Base-by-base conservation (phyloP, 2,888 invertebrate species). In the Oconnorella tubifera region DNA sequence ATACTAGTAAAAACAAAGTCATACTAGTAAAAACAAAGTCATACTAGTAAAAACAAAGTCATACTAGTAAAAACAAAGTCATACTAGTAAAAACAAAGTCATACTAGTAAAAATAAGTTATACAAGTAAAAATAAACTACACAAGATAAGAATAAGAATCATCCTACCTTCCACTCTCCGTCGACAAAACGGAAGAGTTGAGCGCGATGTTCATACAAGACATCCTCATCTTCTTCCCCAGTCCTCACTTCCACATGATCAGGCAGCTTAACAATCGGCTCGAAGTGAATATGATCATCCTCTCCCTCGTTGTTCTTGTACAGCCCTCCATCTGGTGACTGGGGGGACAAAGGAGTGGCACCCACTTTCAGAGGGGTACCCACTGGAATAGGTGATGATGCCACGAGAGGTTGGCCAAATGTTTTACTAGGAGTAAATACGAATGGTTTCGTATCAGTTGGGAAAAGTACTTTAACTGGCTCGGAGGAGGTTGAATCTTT, bases 131-230 rank as follows among this genome's bases (percentile, higher is more conserved):
- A n/a, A n/a, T n/a, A n/a, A n/a, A n/a, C n/a, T n/a, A n/a, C n/a
- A n/a, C n/a, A n/a, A n/a, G n/a, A n/a, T n/a, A n/a, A n/a, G n/a
- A n/a, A n/a, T n/a, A n/a, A n/a, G n/a, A n/a, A 71, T 2, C 84
- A 84, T 29, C 83, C 75, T 67, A 84, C 84, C 77, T 92, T 92
- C 95, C 95, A 96, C 77, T 94, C 91, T 66, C 88, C 89, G 3
- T 88, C 86, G 1, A 85, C 86, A 78, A 87, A 90, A 1, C 93
- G 87, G 81, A 86, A 95, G 33, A 96, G 83, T 82, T 92, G 93
- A 0, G 91, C 90, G 62, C 91, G 85, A n/a, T 88, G 86, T 70
- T 86, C 87, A 79, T 92, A 95, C 50, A 61, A 1, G 10, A 49
- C 61, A 14, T 61, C 56, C 56, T 70, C 70, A 2, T 67, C 68